Percentiles rank a stretch among this genome's conserved stretches.
Conservation (phyloP, 2,797 vertebrate genomes). For the Xenentodon cancila region DNA sequence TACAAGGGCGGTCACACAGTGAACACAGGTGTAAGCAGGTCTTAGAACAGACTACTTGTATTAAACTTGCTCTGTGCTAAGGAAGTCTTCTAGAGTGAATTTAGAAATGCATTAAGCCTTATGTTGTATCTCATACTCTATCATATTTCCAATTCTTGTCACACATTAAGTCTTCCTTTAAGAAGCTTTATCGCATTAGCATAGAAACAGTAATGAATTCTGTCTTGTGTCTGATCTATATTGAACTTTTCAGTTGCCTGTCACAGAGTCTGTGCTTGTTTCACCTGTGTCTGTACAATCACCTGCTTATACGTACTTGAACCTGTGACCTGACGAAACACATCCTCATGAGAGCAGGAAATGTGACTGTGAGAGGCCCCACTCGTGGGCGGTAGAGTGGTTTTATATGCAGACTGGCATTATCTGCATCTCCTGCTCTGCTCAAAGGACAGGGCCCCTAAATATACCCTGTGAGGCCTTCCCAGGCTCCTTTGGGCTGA, state of each 20-base stretch:
- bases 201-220: background rate
- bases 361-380: slow-evolving; percentile 66
- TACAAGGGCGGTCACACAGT: too few relatives aligned
- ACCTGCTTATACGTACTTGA: slow-evolving; percentile 38
- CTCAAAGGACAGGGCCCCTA: slow-evolving; percentile 83
- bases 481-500: slow-evolving; percentile 81
- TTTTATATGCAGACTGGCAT: slow-evolving; percentile 85
- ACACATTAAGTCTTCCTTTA: slow-evolving; percentile 1
- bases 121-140: background rate
- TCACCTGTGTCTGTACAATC: slow-evolving; percentile 27
- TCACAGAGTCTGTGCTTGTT: slow-evolving; percentile 14
- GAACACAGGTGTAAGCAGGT: background rate
- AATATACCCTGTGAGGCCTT: slow-evolving; percentile 84
- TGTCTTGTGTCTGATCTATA: background rate
- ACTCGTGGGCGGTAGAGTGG: slow-evolving; percentile 75
- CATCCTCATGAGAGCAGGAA: slow-evolving; percentile 69
- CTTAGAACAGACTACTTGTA: background rate
- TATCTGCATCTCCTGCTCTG: slow-evolving; percentile 82
- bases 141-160: background rate
- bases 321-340: slow-evolving; percentile 65
- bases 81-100: background rate
- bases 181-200: slow-evolving; percentile 5
- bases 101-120: background rate
- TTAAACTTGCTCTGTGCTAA: background rate
- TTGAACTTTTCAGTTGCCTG: background rate